Percentiles rank a stretch among this genome's conserved stretches.
phyloP scores from a whole-genome alignment of 2,888 invertebrate genomes.

The Polylopha cassiicola region DNA sequence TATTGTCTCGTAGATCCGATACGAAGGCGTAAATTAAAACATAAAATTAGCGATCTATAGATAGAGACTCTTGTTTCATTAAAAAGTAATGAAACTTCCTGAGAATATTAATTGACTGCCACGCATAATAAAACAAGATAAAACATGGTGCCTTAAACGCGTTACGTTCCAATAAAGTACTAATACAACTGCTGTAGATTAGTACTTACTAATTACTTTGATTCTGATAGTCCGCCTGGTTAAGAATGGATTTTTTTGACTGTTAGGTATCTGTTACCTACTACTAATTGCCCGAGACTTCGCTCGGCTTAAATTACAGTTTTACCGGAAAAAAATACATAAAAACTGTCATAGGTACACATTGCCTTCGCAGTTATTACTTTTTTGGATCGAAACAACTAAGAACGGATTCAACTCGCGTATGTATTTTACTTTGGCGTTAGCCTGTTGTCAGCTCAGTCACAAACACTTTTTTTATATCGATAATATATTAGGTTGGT shows the following conservation, averaged over 20 bases:
- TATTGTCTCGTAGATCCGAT: constrained; percentile 42
- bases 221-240: no score
- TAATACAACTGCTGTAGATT: constrained; percentile 7
- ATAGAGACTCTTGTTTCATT: constrained; percentile 56
- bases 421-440: no score
- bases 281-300: constrained; percentile 11
- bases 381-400: no score
- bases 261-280: constrained; percentile 7
- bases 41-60: constrained; percentile 60
- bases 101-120: constrained; percentile 53
- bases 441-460: no score
- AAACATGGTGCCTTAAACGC: constrained; percentile 30
- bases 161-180: constrained; percentile 12
- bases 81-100: constrained; percentile 62
- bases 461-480: no score
- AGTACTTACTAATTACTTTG: constrained; percentile 9
- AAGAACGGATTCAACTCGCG: no score
- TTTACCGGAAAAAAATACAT: no score
- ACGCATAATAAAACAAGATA: constrained; percentile 39
- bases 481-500: no score
- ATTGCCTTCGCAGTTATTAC: no score
- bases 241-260: constrained; percentile 4
- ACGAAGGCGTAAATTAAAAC: constrained; percentile 56
- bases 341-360: no score
- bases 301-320: no score